Percentiles rank a stretch among this genome's conserved stretches.
phyloP scores from a whole-genome alignment of 2,113 vertebrate species.

The Ictidomys tridecemlineatus region DNA sequence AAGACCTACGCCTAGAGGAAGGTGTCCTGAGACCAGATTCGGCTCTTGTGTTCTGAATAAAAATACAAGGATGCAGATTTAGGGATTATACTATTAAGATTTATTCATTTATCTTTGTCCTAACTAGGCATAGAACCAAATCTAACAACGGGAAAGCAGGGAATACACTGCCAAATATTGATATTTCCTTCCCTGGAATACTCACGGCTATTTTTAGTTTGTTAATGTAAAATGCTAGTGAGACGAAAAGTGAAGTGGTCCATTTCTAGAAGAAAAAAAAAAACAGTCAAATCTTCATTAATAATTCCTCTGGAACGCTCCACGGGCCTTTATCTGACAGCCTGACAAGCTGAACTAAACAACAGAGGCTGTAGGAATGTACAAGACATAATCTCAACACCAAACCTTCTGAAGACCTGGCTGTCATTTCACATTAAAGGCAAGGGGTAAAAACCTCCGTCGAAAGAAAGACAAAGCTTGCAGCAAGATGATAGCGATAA shows the following conservation, averaged over 20 bases:
- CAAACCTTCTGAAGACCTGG: conserved; percentile 81
- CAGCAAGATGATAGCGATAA: conserved; percentile 70
- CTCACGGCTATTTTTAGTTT: conserved; percentile 87
- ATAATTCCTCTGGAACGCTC: conserved; percentile 86
- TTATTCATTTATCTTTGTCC: conserved; percentile 63
- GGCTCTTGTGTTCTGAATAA: background rate
- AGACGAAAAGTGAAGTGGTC: conserved; percentile 88
- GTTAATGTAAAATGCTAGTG: conserved; percentile 86
- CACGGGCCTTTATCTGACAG: conserved; percentile 86
- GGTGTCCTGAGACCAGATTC: background rate
- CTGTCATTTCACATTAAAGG: conserved; percentile 86
- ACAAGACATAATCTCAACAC: conserved; percentile 86
- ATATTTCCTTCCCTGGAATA: conserved; percentile 83
- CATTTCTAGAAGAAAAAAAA: conserved; percentile 83
- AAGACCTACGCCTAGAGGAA: background rate
- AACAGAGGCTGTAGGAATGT: conserved; percentile 86
- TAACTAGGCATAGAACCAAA: conserved; percentile 70
- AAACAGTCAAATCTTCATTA: conserved; percentile 87
- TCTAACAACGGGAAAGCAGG: conserved; percentile 76
- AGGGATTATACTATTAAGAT: conserved; percentile 20
- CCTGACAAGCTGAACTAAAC: conserved; percentile 87
- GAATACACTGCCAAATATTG: conserved; percentile 81
- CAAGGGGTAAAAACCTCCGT: conserved; percentile 72
- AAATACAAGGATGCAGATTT: background rate
- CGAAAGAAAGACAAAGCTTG: conserved; percentile 82